Evolutionary conservation across 1,140 invertebrate species (phyloP), one percentile per base, ranked within the genome.

Genomic region (Spodoptera frugiperda): DNA sequence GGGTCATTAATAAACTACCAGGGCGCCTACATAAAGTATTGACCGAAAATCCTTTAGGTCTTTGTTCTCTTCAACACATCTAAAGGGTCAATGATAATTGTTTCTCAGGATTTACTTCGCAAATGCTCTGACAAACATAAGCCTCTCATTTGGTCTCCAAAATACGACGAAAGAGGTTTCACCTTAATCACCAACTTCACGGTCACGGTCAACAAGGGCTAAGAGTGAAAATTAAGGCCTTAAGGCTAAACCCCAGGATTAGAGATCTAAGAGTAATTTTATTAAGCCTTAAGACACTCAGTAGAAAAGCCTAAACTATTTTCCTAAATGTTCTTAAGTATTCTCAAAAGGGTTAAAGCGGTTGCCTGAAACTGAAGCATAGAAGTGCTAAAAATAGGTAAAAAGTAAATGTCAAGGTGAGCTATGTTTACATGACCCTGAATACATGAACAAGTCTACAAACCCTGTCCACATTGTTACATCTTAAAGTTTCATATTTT

Each of bases 221-320:
- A 19, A 63, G 15, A 12, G 15, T 44, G 44, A 17, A 44, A 63
- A 63, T 63, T 17, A 63, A 63, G 59, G 30, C 33, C 33, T 63
- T 17, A 63, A 63, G 59, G 30, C 33, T 15, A 46, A 63, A 44
- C 12, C 59, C 8, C 10, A 17, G 33, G 59, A 63, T 63, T 44
- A 44, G 15, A 19, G 59, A 17, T 17, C 33, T 63, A 17, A 61
- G 30, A 9, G 12, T 39, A 63, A 44, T 63, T 63, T 63, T 44
- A 44, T 63, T 44, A 19, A 33, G n/a, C 10, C 15, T 39, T 39
- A 10, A 8, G 6, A 39, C 9, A 39, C 6, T 39, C 33, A 39
- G 9, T 6, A 39, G 33, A 0, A 11, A 17, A 12, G 25, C n/a
- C 19, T 11, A 11, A 54, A 4, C 11, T 11, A 57, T 21, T 9